Conservation (phyloP, 2,797 vertebrate species). For the Acanthornis magna region DNA sequence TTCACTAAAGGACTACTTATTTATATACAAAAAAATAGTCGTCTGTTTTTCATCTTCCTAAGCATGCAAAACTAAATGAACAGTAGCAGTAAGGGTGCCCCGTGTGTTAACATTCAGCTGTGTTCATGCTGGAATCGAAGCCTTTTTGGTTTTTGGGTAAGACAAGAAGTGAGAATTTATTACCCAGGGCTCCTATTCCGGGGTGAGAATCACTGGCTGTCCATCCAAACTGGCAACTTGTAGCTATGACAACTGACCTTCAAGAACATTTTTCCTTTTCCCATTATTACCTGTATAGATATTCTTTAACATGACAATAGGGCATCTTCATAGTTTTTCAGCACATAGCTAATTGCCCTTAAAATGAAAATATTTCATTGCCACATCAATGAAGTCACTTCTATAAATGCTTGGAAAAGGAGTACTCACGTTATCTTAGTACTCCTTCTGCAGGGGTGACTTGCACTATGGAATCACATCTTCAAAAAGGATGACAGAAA, state of each 20-base stretch:
- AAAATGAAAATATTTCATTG: background rate
- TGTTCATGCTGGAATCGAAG: accelerated
- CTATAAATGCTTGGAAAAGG: background rate
- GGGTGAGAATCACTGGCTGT: background rate
- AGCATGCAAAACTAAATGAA: background rate
- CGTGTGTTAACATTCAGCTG: background rate
- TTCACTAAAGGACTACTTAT: background rate
- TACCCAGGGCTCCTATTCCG: background rate
- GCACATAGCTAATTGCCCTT: background rate
- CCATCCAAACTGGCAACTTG: background rate
- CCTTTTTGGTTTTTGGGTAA: background rate
- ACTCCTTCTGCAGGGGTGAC: background rate
- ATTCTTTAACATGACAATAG: background rate
- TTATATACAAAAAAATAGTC: background rate
- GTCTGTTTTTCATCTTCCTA: background rate
- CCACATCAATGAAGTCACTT: background rate
- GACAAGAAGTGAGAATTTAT: background rate
- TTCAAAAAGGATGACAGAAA: background rate
- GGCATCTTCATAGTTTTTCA: background rate
- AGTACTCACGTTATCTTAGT: accelerated
- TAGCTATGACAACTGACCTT: background rate
- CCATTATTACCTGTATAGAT: background rate
- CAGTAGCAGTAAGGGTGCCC: background rate
- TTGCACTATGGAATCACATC: background rate
- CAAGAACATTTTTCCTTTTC: background rate